A percentile compares a stretch with the other conserved stretches of the same genome.
phyloP scores from a whole-genome alignment of 2,113 vertebrate species.

The Strix uralensis region DNA sequence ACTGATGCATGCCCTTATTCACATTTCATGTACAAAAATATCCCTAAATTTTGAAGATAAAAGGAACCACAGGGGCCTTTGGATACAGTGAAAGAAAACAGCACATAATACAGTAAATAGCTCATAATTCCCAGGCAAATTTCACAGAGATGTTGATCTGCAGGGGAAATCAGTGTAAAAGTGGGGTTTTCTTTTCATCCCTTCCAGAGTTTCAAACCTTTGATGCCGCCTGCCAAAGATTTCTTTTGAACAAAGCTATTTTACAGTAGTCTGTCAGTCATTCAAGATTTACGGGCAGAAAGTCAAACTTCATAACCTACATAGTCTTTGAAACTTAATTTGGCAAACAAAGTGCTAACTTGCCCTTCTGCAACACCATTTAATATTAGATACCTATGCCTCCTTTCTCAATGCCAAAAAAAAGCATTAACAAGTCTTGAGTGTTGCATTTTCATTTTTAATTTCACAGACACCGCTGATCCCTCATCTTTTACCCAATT shows the following conservation, averaged over 20 bases:
- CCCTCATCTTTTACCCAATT: slow-evolving; percentile 56
- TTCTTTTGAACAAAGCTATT: slow-evolving; percentile 65
- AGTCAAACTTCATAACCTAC: slow-evolving; percentile 67
- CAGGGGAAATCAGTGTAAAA: slow-evolving; percentile 59
- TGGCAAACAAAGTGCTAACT: slow-evolving; percentile 70
- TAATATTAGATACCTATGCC: slow-evolving; percentile 66
- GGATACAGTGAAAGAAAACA: slow-evolving; percentile 20
- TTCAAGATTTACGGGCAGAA: slow-evolving; percentile 58
- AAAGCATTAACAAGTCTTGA: slow-evolving; percentile 58
- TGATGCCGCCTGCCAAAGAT: slow-evolving; percentile 62
- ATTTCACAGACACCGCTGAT: slow-evolving; percentile 60
- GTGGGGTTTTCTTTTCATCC: slow-evolving; percentile 64
- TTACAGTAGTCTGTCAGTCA: slow-evolving; percentile 65
- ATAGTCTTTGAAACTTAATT: slow-evolving; percentile 74
- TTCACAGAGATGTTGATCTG: slow-evolving; percentile 45
- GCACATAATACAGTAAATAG: slow-evolving; percentile 31
- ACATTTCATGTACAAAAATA: slow-evolving; percentile 46
- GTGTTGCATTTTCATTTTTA: slow-evolving; percentile 19
- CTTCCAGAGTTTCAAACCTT: slow-evolving; percentile 53
- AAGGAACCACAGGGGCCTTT: slow-evolving; percentile 5
- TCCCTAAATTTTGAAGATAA: slow-evolving; percentile 28
- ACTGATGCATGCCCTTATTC: slow-evolving; percentile 10
- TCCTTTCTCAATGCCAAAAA: slow-evolving; percentile 59
- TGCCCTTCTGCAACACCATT: slow-evolving; percentile 53
- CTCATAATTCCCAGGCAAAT: slow-evolving; percentile 47